Evolutionary conservation across 2,888 invertebrate genomes (phyloP).

Genomic region (Drosophila maculinotata): DNA sequence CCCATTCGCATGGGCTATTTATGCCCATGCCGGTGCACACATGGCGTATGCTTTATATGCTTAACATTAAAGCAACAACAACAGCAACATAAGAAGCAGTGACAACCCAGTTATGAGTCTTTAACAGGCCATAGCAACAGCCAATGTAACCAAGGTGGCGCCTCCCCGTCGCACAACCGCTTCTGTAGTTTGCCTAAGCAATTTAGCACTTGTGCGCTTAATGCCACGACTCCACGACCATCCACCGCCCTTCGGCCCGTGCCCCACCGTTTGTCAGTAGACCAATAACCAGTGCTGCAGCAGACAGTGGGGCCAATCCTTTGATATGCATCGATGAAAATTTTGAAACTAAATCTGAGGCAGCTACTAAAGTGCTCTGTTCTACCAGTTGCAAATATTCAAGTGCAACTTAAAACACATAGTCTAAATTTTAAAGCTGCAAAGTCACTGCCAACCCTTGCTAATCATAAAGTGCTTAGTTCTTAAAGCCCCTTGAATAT

Average conservation of each 20-base stretch:
- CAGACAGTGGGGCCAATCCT: conserved; percentile 39
- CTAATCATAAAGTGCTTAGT: no score
- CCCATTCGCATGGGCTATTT: conserved; percentile 40
- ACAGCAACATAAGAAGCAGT: conserved; percentile 1
- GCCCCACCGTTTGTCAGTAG: background rate
- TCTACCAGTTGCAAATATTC: background rate
- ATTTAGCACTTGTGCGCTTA: conserved; percentile 74
- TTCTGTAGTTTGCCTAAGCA: conserved; percentile 67
- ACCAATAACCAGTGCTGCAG: background rate
- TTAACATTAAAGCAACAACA: conserved; percentile 46
- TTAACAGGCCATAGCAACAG: conserved; percentile 72
- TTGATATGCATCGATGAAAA: conserved; percentile 31
- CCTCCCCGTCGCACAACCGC: conserved; percentile 41
- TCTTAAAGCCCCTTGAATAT: no score
- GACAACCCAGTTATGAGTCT: conserved; percentile 55
- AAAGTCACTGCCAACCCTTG: no score
- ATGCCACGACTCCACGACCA: conserved; percentile 25
- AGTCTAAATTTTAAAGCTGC: no score
- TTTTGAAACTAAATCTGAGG: conserved; percentile 16
- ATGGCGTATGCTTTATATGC: conserved; percentile 62
- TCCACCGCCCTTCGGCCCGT: no score
- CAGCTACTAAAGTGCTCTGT: conserved; percentile 5
- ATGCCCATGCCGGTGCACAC: conserved; percentile 51
- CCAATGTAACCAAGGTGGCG: conserved; percentile 40
- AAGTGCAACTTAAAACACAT: no score